Evolutionary conservation across 2,113 vertebrate genomes (phyloP), one percentile per base, ranked within the genome.

Genomic region (Neogobius melanostomus): DNA sequence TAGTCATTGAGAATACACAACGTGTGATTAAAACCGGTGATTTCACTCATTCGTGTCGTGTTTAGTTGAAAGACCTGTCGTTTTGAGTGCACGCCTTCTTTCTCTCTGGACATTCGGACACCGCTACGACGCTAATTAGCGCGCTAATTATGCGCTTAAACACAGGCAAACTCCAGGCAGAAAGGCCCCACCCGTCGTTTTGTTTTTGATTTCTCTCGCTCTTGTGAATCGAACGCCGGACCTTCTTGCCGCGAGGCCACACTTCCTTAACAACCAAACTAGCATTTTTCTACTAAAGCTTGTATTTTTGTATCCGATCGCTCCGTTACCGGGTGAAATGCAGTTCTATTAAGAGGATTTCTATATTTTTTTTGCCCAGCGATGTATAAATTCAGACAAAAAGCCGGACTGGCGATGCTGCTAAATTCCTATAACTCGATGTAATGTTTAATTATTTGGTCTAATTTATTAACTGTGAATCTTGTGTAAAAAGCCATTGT

Each of bases 241-340:
- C 8, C 3, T 21, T 5, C 17, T 16, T 16, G 51, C 15, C 15
- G 17, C 8, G 7, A 16, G 8, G 53, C 60, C 17, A 72, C 72
- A 70, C 56, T 65, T 28, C 66, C 76, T 68, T 69, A 66, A 87
- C 62, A 66, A 87, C 62, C 71, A 82, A 81, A 79, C 71, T 56
- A 78, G 28, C 80, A 79, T 82, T 90, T 93, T 93, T 93, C 67
- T 90, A 90, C 79, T 82, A 86, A 83, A 85, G 86, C 85, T 74
- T 79, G 67, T 93, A 91, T 93, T 91, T 91, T 92, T 91, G 42
- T 92, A 90, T 76, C 76, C 72, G 63, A 51, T 78, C 47, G 69
- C 49, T 71, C 75, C 74, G 66, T 77, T 84, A 72, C 75, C 67
- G 77, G 17, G 73, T 69, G 61, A 78, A 72, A 83, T 66, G 72